Evolutionary conservation across 2,888 invertebrate species (phyloP).

Genomic region (Eurytoma adleriae): DNA sequence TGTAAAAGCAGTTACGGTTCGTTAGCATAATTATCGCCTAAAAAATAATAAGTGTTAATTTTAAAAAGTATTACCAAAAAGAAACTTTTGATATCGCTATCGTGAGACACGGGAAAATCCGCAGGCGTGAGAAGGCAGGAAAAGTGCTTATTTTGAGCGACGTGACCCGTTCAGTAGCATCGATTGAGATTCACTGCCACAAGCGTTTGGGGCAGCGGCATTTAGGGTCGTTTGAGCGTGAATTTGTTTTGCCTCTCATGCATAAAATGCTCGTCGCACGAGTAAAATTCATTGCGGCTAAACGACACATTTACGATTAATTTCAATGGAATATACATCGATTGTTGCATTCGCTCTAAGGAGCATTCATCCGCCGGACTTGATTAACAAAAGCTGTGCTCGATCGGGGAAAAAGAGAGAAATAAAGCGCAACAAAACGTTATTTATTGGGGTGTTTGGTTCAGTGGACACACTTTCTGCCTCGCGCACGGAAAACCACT

Average conservation of each 20-base stretch:
- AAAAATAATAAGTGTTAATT: no score
- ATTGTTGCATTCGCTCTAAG: background rate
- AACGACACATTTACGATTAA: constrained; percentile 26
- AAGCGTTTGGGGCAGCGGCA: background rate
- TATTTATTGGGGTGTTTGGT: no score
- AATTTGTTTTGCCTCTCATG: constrained; percentile 29
- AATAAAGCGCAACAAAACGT: no score
- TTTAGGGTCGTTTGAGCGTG: constrained; percentile 39
- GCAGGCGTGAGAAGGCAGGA: background rate
- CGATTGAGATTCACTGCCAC: constrained; percentile 13
- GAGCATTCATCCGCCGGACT: no score
- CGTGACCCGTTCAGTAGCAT: constrained; percentile 7
- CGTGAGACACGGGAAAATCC: background rate
- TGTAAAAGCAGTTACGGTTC: no score
- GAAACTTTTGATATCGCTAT: background rate
- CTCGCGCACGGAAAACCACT: background rate
- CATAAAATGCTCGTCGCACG: constrained; percentile 11
- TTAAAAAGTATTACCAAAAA: background rate
- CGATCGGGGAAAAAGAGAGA: no score
- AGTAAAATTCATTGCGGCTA: constrained; percentile 17
- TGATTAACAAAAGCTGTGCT: no score
- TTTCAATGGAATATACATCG: background rate
- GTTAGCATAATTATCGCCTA: no score
- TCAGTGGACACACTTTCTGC: no score
- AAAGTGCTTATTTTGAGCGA: constrained; percentile 8